phyloP scores from a whole-genome alignment of 1,140 invertebrate genomes.

The Caligus rogercresseyi region DNA sequence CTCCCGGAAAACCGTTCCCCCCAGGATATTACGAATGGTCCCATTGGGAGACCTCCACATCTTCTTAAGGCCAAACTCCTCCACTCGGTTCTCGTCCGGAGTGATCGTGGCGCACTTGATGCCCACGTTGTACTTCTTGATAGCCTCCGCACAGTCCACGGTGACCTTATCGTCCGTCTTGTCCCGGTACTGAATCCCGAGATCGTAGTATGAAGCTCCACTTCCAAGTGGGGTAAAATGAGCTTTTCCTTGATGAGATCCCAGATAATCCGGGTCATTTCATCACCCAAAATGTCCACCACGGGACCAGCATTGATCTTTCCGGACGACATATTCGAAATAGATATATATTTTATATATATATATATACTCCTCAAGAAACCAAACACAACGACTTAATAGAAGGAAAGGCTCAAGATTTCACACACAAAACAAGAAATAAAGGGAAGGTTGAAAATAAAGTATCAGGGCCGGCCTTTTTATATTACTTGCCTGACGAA shows the following conservation, averaged over 20 bases:
- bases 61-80: conserved; percentile 80
- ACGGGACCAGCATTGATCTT: conserved; percentile 35
- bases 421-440: too few species aligned
- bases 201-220: conserved; percentile 41
- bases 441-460: too few species aligned
- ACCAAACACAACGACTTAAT: too few species aligned
- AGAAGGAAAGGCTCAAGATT: too few species aligned
- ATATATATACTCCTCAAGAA: too few species aligned
- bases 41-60: conserved; percentile 85
- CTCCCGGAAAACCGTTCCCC: conserved; percentile 74
- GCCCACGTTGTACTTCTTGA: conserved; percentile 71
- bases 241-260: conserved; percentile 70
- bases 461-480: too few species aligned
- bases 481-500: too few species aligned
- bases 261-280: conserved; percentile 47
- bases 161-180: conserved; percentile 72
- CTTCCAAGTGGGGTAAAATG: conserved; percentile 71
- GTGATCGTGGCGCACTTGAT: conserved; percentile 83
- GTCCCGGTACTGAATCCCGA: conserved; percentile 64
- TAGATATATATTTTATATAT: too few species aligned
- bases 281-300: conserved; percentile 81
- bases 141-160: conserved; percentile 64
- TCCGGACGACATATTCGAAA: too few species aligned
- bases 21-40: conserved; percentile 73
- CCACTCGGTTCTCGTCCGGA: conserved; percentile 66